Base-by-base conservation (phyloP, 2,888 invertebrate species). In the Melieria omissa region DNA sequence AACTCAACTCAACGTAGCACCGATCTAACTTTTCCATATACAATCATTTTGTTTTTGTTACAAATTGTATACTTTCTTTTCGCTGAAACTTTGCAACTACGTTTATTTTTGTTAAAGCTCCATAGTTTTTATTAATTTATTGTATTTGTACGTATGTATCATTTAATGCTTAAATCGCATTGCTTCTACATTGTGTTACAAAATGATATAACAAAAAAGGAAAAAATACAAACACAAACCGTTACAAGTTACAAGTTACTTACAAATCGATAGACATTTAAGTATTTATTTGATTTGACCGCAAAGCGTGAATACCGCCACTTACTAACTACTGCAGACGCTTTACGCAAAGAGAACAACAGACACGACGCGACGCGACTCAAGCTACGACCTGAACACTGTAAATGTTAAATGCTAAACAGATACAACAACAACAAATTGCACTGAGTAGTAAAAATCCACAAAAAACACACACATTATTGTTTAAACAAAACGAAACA, bases 401-500 rank as follows among this genome's bases (percentile, higher is more conserved):
- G 68, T 61, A 69, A 62, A 62, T 69, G 52, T 69, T 54, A 45
- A 69, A 62, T 62, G 61, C 60, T 61, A 62, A 52, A 62, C 47
- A n/a, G n/a, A n/a, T n/a, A 69, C 52, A 61, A 61, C 44, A 45
- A 68, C 60, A 68, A 52, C 62, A 63, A 52, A 62, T 41, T 41
- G 9, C 16, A 60, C 42, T n/a, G 47, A 67, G 9, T 49, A 16
- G 14, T 12, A 47, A 70, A 68, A 46, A 67, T 64, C 45, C 10
- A 71, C 14, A 68, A 64, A 62, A 71, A 76, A 75, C 65, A 74
- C 60, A 70, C 62, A 73, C 60, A 61, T 73, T 73, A 75, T 29
- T 71, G 73, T 75, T 64, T 73, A 72, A 60, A 75, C 67, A 65
- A 44, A 71, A 71, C 62, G 68, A 69, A 69, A 72, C 71, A 73